A percentile compares a stretch with the other conserved stretches of the same genome.
Evolutionary conservation across 2,888 invertebrate species (phyloP).

Genomic region (Ophion ellenae): DNA sequence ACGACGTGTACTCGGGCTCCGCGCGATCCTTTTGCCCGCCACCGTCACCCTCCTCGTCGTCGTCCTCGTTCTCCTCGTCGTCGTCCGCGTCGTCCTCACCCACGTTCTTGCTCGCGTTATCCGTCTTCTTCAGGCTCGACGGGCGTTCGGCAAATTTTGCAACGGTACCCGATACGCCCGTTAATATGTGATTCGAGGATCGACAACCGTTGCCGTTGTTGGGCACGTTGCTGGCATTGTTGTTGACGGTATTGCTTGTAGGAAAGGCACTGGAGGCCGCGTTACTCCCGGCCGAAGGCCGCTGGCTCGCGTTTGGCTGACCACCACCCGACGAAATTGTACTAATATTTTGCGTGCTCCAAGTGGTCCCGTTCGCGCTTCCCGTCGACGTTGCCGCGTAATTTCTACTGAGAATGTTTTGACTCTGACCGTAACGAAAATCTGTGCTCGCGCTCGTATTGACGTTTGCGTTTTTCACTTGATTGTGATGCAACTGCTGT

Average conservation of each 20-base stretch:
- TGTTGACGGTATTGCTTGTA: slow-evolving; percentile 65
- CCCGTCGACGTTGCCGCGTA: slow-evolving; percentile 66
- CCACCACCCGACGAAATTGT: slow-evolving; percentile 76
- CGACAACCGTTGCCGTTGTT: slow-evolving; percentile 36
- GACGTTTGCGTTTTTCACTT: slow-evolving; percentile 80
- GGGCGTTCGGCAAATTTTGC: slow-evolving; percentile 42
- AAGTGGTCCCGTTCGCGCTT: slow-evolving; percentile 77
- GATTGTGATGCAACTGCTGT: slow-evolving; percentile 82
- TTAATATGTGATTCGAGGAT: slow-evolving; percentile 51
- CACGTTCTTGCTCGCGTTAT: slow-evolving; percentile 1
- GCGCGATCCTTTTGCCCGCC: slow-evolving; percentile 81
- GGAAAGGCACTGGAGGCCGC: slow-evolving; percentile 77
- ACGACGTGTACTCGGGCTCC: slow-evolving; percentile 85
- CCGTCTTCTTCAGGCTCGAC: slow-evolving; percentile 15
- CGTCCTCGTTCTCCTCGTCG: slow-evolving; percentile 31
- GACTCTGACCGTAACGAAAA: slow-evolving; percentile 82
- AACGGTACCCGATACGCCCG: slow-evolving; percentile 24
- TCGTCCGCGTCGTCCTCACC: slow-evolving; percentile 22
- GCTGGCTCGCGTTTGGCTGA: slow-evolving; percentile 76
- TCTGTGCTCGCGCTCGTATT: slow-evolving; percentile 81
- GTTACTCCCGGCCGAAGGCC: slow-evolving; percentile 68
- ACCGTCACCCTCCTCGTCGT: slow-evolving; percentile 30
- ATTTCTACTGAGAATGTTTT: slow-evolving; percentile 82
- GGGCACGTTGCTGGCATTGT: slow-evolving; percentile 42
- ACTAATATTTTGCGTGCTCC: slow-evolving; percentile 76